Percentiles rank a stretch among this genome's conserved stretches.
phyloP scores from a whole-genome alignment of 2,888 invertebrate genomes.

The Chalcis sispes region DNA sequence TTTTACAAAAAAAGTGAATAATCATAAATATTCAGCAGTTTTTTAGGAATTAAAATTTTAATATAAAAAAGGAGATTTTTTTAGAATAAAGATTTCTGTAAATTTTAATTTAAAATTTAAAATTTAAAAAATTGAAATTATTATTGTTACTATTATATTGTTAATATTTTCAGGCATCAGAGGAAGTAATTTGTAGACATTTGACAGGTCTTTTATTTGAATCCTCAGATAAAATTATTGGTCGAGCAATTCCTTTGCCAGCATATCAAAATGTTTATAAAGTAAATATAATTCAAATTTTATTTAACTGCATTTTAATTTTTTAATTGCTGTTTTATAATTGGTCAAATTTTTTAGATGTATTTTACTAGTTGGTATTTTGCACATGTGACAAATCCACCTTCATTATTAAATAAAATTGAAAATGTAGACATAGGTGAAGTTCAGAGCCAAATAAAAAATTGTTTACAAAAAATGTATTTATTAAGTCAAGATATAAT shows the following conservation, averaged over 20 bases:
- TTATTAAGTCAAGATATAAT: constrained; percentile 63
- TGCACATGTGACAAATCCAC: constrained; percentile 59
- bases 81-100: too few relatives aligned
- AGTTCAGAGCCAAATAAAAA: constrained; percentile 61
- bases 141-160: too few relatives aligned
- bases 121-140: too few relatives aligned
- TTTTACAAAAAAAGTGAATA: too few relatives aligned
- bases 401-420: constrained; percentile 60
- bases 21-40: too few relatives aligned
- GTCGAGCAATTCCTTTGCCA: constrained; percentile 62
- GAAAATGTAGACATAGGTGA: constrained; percentile 57
- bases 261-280: constrained; percentile 55
- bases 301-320: background rate
- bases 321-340: background rate
- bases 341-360: constrained; percentile 56
- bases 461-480: constrained; percentile 64
- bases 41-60: too few relatives aligned
- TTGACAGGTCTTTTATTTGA: constrained; percentile 57
- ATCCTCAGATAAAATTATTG: constrained; percentile 52
- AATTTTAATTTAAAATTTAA: too few relatives aligned
- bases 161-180: constrained; percentile 63
- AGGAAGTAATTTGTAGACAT: constrained; percentile 66
- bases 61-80: too few relatives aligned
- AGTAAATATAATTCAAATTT: constrained; percentile 16
- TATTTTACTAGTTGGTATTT: constrained; percentile 65